Conservation (phyloP, 2,888 invertebrate species). For the Melinaea menophilus region DNA sequence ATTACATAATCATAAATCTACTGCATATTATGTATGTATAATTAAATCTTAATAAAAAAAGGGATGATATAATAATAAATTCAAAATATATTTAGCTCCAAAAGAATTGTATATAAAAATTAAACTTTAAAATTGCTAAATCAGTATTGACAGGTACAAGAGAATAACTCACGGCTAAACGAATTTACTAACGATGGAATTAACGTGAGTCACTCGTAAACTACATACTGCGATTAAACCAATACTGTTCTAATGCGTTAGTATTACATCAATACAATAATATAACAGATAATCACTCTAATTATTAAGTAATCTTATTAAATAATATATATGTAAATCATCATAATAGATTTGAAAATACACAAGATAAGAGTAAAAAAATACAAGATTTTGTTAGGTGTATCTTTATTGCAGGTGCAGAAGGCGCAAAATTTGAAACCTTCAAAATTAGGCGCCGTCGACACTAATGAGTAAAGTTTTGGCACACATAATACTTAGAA, state of each 20-base stretch:
- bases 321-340: too few relatives aligned
- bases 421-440: not conserved
- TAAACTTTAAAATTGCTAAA: not conserved
- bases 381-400: too few relatives aligned
- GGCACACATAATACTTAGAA: constrained; percentile 21
- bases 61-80: too few relatives aligned
- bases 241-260: constrained; percentile 1
- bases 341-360: too few relatives aligned
- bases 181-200: not conserved
- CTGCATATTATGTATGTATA: too few relatives aligned
- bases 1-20: too few relatives aligned
- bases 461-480: constrained; percentile 27
- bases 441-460: constrained; percentile 12
- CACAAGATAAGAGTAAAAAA: too few relatives aligned
- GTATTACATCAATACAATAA: not conserved
- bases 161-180: not conserved
- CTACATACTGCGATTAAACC: not conserved
- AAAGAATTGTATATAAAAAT: not conserved
- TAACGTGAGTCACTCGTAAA: not conserved
- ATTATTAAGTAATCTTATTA: not conserved
- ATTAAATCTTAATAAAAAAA: too few relatives aligned
- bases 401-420: too few relatives aligned
- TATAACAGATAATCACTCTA: too few relatives aligned
- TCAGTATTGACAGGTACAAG: not conserved
- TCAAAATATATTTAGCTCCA: too few relatives aligned